A percentile compares a stretch with the other conserved stretches of the same genome.
Evolutionary conservation across 2,888 invertebrate genomes (phyloP).

Genomic region (Calameuta pallipes): DNA sequence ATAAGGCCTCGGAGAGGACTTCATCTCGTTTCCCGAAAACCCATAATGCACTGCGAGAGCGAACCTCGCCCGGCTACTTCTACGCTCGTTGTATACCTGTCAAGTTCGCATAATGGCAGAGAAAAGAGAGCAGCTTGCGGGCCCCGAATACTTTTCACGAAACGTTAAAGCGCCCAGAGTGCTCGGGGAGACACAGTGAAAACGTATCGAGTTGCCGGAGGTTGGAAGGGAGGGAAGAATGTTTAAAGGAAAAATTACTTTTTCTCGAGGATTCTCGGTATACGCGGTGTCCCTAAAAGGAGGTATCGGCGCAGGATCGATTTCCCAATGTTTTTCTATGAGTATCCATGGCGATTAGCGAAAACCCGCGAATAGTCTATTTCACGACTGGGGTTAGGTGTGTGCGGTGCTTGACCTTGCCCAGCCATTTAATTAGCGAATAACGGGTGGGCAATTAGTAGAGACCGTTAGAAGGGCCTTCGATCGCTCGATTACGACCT

Average conservation of each 20-base stretch:
- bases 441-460: background rate
- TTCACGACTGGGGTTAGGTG: background rate
- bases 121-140: no score
- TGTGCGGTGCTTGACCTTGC: background rate
- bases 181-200: background rate
- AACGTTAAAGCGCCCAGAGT: background rate
- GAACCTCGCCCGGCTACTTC: background rate
- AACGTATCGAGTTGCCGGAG: no score
- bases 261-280: no score
- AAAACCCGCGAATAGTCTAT: background rate
- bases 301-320: no score
- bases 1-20: no score
- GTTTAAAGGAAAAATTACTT: no score
- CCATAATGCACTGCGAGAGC: background rate
- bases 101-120: background rate
- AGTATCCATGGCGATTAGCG: no score
- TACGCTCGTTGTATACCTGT: background rate
- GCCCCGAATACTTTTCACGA: background rate
- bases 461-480: background rate
- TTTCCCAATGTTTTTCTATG: no score
- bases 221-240: no score
- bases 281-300: no score
- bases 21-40: background rate
- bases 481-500: background rate
- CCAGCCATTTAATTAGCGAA: background rate